Evolutionary conservation across 2,888 invertebrate species (phyloP).

Genomic region (Tuta absoluta): DNA sequence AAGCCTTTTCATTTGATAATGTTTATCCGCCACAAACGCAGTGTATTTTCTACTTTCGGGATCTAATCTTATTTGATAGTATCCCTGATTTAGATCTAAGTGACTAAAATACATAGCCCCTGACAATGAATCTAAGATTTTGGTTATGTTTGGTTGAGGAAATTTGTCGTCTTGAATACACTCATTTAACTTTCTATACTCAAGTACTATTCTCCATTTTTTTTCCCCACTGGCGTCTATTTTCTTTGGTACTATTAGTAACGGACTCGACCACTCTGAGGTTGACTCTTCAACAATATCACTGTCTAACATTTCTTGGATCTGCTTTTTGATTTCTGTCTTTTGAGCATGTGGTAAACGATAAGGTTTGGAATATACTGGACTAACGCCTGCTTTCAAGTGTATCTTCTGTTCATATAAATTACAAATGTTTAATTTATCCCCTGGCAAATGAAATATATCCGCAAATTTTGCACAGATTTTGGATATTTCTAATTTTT

Average conservation of each 20-base stretch:
- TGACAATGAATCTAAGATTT: too few relatives aligned
- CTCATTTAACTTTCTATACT: slow-evolving; percentile 23
- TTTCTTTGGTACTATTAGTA: slow-evolving; percentile 18
- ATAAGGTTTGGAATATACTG: slow-evolving; percentile 26
- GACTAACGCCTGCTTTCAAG: slow-evolving; percentile 25
- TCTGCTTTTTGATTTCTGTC: slow-evolving; percentile 17
- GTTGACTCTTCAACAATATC: slow-evolving; percentile 17
- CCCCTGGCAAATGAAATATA: slow-evolving; percentile 8
- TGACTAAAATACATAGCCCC: too few relatives aligned
- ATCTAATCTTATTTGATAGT: too few relatives aligned
- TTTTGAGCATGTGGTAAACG: slow-evolving; percentile 27
- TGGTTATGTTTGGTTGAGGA: not conserved
- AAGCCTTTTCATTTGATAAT: not conserved
- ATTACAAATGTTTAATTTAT: not conserved
- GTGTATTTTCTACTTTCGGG: too few relatives aligned
- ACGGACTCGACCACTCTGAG: slow-evolving; percentile 20
- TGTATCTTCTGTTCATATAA: slow-evolving; percentile 27
- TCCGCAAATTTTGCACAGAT: slow-evolving; percentile 30
- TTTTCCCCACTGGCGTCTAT: not conserved
- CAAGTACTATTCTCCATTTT: slow-evolving; percentile 22
- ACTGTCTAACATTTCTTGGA: slow-evolving; percentile 8
- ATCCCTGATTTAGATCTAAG: too few relatives aligned
- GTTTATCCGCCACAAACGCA: not conserved
- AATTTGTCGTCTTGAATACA: slow-evolving; percentile 22
- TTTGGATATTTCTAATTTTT: slow-evolving; percentile 17